A percentile compares a stretch with the other conserved stretches of the same genome.
These are phyloP conservation scores for Irena cyanogastra DNA, from an alignment of 2,113 vertebrate species.

Conservation along the genomic window DNA sequence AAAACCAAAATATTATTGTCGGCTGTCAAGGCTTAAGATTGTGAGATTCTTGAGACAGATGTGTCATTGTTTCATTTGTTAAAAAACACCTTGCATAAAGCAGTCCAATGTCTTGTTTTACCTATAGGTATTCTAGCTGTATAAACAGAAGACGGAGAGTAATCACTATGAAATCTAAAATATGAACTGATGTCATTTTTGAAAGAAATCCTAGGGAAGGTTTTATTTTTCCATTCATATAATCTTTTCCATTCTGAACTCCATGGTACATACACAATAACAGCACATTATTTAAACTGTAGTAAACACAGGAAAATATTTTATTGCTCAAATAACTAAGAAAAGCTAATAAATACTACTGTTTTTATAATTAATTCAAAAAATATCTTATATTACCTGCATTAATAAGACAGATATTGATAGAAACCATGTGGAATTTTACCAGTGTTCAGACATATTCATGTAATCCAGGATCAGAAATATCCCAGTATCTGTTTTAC, in stretches of 20 bases:
- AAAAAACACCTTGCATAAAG: neutral
- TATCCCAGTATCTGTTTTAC: neutral
- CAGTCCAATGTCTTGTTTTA: neutral
- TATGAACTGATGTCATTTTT: neutral
- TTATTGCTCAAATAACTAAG: neutral
- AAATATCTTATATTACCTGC: neutral
- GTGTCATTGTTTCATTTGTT: neutral
- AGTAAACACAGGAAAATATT: neutral
- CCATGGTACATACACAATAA: neutral
- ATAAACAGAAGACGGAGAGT: neutral
- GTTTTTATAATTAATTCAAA: neutral
- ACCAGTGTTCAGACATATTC: neutral
- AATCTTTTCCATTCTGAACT: neutral
- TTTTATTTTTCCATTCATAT: neutral
- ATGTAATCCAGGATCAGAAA: neutral
- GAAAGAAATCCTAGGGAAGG: neutral
- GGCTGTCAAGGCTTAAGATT: neutral
- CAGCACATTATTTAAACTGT: neutral
- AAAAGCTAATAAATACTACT: neutral
- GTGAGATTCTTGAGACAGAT: neutral
- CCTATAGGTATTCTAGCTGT: neutral
- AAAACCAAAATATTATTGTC: neutral
- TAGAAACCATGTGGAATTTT: neutral
- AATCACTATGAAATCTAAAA: neutral
- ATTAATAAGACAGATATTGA: neutral